These are phyloP conservation scores for Pachypeltis micranthus DNA, from an alignment of 1,140 invertebrate species.

Conservation along the genomic window DNA sequence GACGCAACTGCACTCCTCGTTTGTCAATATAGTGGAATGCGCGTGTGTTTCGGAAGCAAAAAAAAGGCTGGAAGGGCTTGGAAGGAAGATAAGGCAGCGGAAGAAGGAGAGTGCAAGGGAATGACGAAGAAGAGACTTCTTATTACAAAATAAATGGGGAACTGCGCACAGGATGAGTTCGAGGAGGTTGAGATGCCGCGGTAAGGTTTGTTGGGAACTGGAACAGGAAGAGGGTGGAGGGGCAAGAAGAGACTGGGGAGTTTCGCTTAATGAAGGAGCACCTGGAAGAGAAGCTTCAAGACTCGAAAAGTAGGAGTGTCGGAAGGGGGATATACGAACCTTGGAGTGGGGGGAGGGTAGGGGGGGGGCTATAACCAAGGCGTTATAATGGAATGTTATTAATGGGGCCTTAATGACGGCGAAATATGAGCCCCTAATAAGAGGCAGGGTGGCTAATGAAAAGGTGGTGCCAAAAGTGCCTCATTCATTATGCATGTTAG, in stretches of 20 bases:
- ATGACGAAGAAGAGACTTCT: not conserved
- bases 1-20: too few relatives aligned
- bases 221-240: not conserved
- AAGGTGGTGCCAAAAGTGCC: constrained; percentile 16
- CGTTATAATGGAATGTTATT: constrained; percentile 17
- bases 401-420: constrained; percentile 13
- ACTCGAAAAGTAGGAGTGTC: not conserved
- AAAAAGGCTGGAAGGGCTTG: not conserved
- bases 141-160: constrained; percentile 14
- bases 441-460: constrained; percentile 10
- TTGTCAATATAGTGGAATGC: too few relatives aligned
- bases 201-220: not conserved
- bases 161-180: not conserved
- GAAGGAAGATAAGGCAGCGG: constrained; percentile 4
- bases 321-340: too few relatives aligned
- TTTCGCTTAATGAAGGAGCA: constrained; percentile 4
- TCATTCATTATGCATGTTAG: constrained; percentile 17
- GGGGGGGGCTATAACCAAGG: not conserved
- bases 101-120: constrained; percentile 3
- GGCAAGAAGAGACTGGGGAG: not conserved
- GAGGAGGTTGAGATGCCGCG: not conserved
- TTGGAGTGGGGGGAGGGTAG: not conserved
- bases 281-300: constrained; percentile 11
- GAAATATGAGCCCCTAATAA: constrained; percentile 17
- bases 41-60: too few relatives aligned